Percentiles rank a stretch among this genome's conserved stretches.
phyloP scores from a whole-genome alignment of 2,113 vertebrate species.

The Chionomys nivalis region DNA sequence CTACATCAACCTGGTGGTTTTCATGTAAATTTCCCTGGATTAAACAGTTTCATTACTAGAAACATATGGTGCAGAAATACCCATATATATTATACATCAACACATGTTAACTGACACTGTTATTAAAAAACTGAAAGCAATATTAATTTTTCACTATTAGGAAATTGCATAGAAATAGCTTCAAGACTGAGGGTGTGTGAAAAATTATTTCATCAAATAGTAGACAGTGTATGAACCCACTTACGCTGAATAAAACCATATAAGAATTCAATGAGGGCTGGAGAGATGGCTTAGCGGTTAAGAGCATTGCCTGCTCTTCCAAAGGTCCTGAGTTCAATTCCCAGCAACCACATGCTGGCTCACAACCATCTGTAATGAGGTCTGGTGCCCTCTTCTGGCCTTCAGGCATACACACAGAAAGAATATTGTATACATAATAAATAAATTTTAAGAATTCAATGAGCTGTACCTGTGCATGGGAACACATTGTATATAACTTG shows the following conservation, averaged over 20 bases:
- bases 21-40: slow-evolving; percentile 22
- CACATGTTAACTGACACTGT: neutral
- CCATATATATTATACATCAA: neutral
- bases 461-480: neutral
- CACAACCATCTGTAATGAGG: too few species aligned
- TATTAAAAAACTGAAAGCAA: slow-evolving; percentile 12
- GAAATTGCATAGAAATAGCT: slow-evolving; percentile 5
- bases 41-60: slow-evolving; percentile 33
- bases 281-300: too few species aligned
- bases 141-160: slow-evolving; percentile 30
- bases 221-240: neutral
- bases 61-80: slow-evolving; percentile 19
- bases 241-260: neutral
- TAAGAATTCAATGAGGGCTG: slow-evolving; percentile 23
- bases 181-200: neutral
- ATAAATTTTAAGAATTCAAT: slow-evolving; percentile 16
- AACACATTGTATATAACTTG: neutral
- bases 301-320: too few species aligned
- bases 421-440: too few species aligned
- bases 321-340: too few species aligned
- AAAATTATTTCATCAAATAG: slow-evolving; percentile 44
- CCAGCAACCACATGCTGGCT: too few species aligned
- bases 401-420: too few species aligned
- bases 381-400: too few species aligned
- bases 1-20: neutral